Percentiles rank a stretch among this genome's conserved stretches.
These are phyloP conservation scores for Anarhynchus alexandrinus DNA, from an alignment of 2,113 vertebrate species.

Conservation along the genomic window DNA sequence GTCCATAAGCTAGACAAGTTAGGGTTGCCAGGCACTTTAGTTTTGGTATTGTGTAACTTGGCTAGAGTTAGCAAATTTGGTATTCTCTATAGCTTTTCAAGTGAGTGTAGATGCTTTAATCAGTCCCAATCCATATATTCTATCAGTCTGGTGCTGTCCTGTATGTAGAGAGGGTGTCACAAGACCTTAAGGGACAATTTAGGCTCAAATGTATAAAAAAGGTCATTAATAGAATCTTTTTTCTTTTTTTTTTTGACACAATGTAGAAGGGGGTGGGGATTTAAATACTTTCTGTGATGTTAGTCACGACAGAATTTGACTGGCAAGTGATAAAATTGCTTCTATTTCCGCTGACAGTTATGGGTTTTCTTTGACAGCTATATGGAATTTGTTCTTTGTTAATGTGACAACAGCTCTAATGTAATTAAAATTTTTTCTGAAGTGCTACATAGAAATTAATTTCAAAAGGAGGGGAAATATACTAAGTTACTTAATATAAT, in stretches of 20 bases:
- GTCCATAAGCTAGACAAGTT: not conserved
- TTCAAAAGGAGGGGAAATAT: not conserved
- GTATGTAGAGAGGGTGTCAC: not conserved
- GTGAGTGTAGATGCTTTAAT: not conserved
- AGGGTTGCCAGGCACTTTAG: not conserved
- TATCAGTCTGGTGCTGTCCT: not conserved
- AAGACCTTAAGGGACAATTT: not conserved
- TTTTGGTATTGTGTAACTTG: not conserved
- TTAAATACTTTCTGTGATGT: not conserved
- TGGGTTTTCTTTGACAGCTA: not conserved
- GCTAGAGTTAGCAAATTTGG: not conserved
- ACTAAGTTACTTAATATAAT: not conserved
- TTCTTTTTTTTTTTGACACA: not conserved
- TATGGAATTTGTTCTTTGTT: slow-evolving; percentile 2
- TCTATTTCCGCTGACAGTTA: not conserved
- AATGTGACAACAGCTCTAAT: not conserved
- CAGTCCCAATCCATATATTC: not conserved
- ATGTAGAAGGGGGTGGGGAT: not conserved
- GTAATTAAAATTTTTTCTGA: slow-evolving; percentile 4
- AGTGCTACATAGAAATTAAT: not conserved
- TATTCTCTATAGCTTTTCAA: not conserved
- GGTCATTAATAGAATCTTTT: not conserved
- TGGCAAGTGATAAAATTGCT: not conserved
- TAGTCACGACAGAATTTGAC: not conserved
- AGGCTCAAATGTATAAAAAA: not conserved